Evolutionary conservation across 2,113 vertebrate genomes (phyloP).

Genomic region (Cynocephalus volans): DNA sequence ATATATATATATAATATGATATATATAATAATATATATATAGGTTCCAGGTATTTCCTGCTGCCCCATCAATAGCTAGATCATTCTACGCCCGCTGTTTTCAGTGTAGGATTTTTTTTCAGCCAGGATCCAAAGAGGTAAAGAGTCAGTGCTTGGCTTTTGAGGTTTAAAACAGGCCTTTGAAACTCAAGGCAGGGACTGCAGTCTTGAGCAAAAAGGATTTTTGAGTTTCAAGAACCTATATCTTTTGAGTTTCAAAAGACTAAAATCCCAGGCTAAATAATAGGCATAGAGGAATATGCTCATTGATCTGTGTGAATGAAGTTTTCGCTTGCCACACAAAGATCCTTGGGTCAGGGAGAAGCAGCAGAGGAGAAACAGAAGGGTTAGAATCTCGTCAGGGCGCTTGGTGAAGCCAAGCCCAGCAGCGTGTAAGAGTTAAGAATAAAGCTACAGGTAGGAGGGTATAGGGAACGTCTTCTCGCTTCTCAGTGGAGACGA

Average conservation of each 20-base stretch:
- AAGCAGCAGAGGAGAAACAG: neutral
- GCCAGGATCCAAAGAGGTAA: constrained; percentile 49
- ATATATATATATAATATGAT: neutral
- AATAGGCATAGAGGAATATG: constrained; percentile 13
- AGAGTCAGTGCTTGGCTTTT: constrained; percentile 42
- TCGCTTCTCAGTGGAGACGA: neutral
- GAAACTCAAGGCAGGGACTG: constrained; percentile 50
- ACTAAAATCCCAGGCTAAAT: constrained; percentile 47
- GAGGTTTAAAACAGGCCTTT: constrained; percentile 68
- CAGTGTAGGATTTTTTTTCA: neutral
- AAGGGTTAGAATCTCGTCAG: neutral
- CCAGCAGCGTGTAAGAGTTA: neutral
- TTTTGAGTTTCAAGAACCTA: constrained; percentile 49
- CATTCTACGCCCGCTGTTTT: neutral
- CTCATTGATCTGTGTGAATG: constrained; percentile 56
- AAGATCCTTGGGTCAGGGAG: neutral
- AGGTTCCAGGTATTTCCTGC: neutral
- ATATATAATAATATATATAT: neutral
- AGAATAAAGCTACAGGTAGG: neutral
- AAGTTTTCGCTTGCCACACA: neutral
- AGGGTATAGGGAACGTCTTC: neutral
- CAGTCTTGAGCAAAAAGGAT: constrained; percentile 53
- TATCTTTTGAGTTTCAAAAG: constrained; percentile 70
- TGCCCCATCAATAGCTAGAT: neutral
- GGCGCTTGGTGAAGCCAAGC: neutral